Evolutionary conservation across 2,888 invertebrate species (phyloP), one percentile per base, ranked within the genome.

Genomic region (Dilophus febrilis): DNA sequence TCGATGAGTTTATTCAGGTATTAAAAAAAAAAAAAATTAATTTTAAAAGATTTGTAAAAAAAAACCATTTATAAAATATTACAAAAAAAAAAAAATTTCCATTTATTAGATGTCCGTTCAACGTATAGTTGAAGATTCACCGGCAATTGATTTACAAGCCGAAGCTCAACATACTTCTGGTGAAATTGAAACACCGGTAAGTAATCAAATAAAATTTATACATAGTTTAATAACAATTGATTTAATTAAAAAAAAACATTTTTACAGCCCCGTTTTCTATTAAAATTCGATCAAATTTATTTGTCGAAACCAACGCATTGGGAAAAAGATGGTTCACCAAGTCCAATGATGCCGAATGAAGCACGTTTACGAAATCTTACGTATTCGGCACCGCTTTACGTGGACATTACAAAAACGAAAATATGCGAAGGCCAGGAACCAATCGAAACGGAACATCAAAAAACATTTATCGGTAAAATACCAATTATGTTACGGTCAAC

Each of bases 261-360:
- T 30, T 58, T 58, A n/a, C 56, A 77, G 67, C 84, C 92, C 0
- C 75, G 84, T 45, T 97, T 92, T 65, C 65, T 88, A 30, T 61
- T 99, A 7, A 98, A 97, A 64, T 98, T 99, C 64, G 97, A 95
- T 60, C 97, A 98, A 66, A 97, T 98, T 58, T 98, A 99, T 59
- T 64, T 99, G 35, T 97, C 97, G 0, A 98, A 98, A 62, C 98
- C 98, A 3, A 99, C 97, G 7, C 98, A 99, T 70, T 99, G 98
- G 98, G 98, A 99, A 62, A 98, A 98, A 65, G 98, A 98, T 70
- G 98, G 98, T 56, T 91, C 95, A 0, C 95, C 97, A 12, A 87
- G 90, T 42, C 94, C 95, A 43, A 95, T 99, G 95, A 98, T 98
- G 94, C 98, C 98, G 1, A 99, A 98, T 56, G 98, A 98, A 65